Conservation (phyloP, 2,888 invertebrate genomes). For the Idaea dimidiata region DNA sequence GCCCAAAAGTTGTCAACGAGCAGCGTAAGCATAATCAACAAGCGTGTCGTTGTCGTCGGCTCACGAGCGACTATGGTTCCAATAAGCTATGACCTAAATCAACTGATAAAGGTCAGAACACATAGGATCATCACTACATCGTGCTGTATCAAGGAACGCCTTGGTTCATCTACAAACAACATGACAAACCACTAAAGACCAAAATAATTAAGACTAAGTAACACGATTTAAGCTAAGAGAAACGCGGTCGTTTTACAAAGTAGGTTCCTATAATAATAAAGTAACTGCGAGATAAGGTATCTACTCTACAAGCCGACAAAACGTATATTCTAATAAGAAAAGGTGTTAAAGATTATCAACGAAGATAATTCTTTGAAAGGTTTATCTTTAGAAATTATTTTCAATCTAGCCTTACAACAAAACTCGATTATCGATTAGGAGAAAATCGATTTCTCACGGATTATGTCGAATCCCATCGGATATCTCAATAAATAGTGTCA, state of each 20-base stretch:
- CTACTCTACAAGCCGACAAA: conserved; percentile 1
- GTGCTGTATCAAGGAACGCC: no score
- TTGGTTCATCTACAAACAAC: background rate
- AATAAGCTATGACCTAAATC: no score
- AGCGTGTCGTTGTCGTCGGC: no score
- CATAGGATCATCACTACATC: no score
- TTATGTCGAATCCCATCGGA: conserved; percentile 37
- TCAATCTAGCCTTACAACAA: conserved; percentile 23
- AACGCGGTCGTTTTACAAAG: background rate
- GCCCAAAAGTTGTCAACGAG: no score
- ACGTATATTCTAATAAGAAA: conserved; percentile 1
- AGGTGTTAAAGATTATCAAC: background rate
- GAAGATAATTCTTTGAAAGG: background rate
- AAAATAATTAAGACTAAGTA: background rate
- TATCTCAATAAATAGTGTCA: conserved; percentile 50
- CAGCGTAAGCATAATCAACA: no score
- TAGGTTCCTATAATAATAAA: background rate
- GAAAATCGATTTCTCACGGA: conserved; percentile 28
- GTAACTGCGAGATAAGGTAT: background rate
- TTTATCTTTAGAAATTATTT: conserved; percentile 6
- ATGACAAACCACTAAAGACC: background rate
- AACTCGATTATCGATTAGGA: conserved; percentile 31
- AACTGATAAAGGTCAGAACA: no score
- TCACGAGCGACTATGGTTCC: no score
- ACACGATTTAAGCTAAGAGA: background rate